Conservation (phyloP, 2,888 invertebrate species). For the Zygogramma bicolorata region DNA sequence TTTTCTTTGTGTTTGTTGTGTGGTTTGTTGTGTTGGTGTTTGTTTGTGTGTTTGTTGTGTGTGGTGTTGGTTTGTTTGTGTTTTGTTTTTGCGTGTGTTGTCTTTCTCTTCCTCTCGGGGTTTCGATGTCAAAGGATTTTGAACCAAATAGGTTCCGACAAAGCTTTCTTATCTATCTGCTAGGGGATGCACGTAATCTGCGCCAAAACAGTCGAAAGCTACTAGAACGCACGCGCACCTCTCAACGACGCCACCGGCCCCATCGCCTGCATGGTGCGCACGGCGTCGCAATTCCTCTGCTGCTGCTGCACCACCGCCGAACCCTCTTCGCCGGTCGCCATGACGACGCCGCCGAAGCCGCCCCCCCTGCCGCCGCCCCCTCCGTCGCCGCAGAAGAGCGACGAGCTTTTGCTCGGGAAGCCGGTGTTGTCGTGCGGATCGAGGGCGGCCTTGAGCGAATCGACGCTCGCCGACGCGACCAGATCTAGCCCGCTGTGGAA, state of each 20-base stretch:
- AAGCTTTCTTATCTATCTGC: too few relatives aligned
- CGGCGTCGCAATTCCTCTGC: conserved; percentile 35
- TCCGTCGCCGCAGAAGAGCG: too few relatives aligned
- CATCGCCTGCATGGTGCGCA: conserved; percentile 60
- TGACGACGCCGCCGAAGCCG: neutral
- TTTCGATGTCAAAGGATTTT: too few relatives aligned
- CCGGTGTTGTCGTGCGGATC: conserved; percentile 54
- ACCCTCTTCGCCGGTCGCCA: neutral
- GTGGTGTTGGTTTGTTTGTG: too few relatives aligned
- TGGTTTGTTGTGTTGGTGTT: too few relatives aligned
- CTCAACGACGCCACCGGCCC: conserved; percentile 55
- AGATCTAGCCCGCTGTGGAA: conserved; percentile 89
- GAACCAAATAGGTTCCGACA: too few relatives aligned
- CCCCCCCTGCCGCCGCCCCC: neutral
- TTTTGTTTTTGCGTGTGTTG: too few relatives aligned
- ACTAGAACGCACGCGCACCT: conserved; percentile 36
- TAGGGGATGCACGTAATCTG: neutral
- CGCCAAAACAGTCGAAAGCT: neutral
- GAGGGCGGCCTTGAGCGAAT: conserved; percentile 65
- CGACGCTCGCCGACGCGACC: conserved; percentile 73
- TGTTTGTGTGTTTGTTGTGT: too few relatives aligned
- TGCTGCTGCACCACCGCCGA: conserved; percentile 4
- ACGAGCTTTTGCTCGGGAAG: conserved; percentile 37
- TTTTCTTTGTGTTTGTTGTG: too few relatives aligned
- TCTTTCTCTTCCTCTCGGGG: too few relatives aligned